Conservation (phyloP, 2,113 vertebrate species). For the Motacilla tschutschensis region DNA sequence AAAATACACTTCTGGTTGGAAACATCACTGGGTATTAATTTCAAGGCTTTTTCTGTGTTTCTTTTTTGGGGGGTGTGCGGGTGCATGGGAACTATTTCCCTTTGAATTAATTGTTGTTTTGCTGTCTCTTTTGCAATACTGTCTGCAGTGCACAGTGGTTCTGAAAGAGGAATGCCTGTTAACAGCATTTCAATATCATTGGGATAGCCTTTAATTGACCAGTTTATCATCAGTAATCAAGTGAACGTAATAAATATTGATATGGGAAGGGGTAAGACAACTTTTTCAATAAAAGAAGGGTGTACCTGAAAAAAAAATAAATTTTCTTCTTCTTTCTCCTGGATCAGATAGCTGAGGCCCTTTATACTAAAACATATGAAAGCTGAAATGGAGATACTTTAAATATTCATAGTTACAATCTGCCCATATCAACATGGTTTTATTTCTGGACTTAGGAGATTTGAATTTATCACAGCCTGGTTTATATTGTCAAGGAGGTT, state of each 20-base stretch:
- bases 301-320: not conserved
- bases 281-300: not conserved
- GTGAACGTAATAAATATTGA: constrained; percentile 60
- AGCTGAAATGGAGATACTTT: not conserved
- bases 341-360: not conserved
- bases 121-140: not conserved
- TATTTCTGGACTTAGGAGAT: not conserved
- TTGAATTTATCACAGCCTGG: not conserved
- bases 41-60: not conserved
- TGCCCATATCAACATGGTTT: not conserved
- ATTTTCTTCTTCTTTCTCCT: not conserved
- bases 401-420: not conserved
- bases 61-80: rapidly evolving
- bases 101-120: not conserved
- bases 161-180: constrained; percentile 46
- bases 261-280: not conserved
- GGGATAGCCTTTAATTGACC: constrained; percentile 60
- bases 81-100: rapidly evolving
- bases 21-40: not conserved
- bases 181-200: constrained; percentile 57
- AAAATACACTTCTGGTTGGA: not conserved
- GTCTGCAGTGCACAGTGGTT: constrained; percentile 16
- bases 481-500: not conserved
- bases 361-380: not conserved
- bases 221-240: constrained; percentile 59